phyloP scores from a whole-genome alignment of 2,888 invertebrate genomes.

The Prionchulus punctatus region DNA sequence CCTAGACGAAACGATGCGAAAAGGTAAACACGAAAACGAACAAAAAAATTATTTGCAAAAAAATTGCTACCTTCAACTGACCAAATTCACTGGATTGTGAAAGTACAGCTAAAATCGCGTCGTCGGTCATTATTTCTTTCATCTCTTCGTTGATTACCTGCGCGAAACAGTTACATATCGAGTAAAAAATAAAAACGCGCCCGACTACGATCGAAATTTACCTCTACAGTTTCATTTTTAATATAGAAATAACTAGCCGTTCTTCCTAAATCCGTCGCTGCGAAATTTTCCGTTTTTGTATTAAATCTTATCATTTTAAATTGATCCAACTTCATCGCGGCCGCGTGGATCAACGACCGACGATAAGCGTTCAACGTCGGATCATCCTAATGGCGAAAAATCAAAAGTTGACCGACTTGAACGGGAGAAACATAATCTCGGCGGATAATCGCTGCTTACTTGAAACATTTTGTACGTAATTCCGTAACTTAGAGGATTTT shows the following conservation, averaged over 20 bases:
- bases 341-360: slow-evolving; percentile 55
- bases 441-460: not conserved
- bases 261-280: slow-evolving; percentile 60
- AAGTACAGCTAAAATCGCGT: slow-evolving; percentile 55
- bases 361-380: slow-evolving; percentile 60
- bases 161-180: too few relatives aligned
- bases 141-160: slow-evolving; percentile 64
- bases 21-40: slow-evolving; percentile 14
- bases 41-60: not conserved
- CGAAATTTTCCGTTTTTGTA: slow-evolving; percentile 39
- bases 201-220: slow-evolving; percentile 12
- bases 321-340: slow-evolving; percentile 70
- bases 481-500: slow-evolving; percentile 68
- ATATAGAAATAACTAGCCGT: slow-evolving; percentile 96
- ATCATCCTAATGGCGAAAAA: slow-evolving; percentile 61
- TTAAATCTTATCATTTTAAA: slow-evolving; percentile 87
- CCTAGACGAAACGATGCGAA: slow-evolving; percentile 39
- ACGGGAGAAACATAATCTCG: not conserved
- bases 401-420: too few relatives aligned
- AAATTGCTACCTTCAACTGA: slow-evolving; percentile 58
- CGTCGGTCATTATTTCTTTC: slow-evolving; percentile 40
- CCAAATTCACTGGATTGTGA: slow-evolving; percentile 84
- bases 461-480: slow-evolving; percentile 39
- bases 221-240: slow-evolving; percentile 78
- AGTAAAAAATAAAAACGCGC: slow-evolving; percentile 8